phyloP scores from a whole-genome alignment of 1,140 invertebrate species.

The Pogonus chalceus region DNA sequence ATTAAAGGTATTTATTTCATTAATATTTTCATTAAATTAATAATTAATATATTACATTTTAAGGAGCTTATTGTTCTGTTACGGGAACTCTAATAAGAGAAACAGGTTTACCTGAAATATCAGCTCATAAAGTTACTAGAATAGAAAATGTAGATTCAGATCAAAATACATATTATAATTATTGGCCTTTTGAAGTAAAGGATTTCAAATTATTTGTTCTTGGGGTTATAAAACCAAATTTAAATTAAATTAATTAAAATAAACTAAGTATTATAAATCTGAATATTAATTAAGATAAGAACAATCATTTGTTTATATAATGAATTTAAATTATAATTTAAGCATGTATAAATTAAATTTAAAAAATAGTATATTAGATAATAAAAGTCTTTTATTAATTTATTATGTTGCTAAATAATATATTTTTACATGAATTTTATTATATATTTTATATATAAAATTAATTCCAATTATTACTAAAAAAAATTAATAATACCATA shows the following conservation, averaged over 20 bases:
- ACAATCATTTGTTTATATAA: too few relatives aligned
- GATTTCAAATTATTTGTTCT: slow-evolving; percentile 2
- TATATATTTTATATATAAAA: background rate
- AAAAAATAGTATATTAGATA: too few relatives aligned
- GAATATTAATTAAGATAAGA: too few relatives aligned
- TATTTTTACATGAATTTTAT: background rate
- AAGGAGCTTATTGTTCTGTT: background rate
- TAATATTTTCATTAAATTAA: background rate
- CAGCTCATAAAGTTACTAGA: background rate
- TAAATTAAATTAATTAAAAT: too few relatives aligned
- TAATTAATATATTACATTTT: background rate
- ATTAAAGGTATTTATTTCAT: background rate
- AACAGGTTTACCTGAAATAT: slow-evolving; percentile 1
- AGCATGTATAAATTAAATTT: too few relatives aligned
- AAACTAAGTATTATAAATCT: too few relatives aligned
- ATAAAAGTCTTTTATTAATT: too few relatives aligned
- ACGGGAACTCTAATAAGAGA: background rate
- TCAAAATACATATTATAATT: background rate
- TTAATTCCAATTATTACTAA: background rate
- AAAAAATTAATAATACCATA: slow-evolving; percentile 3
- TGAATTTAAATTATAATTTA: too few relatives aligned
- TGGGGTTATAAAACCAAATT: background rate
- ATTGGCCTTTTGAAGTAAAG: background rate
- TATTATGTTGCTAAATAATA: background rate
- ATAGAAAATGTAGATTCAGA: background rate